Evolutionary conservation across 30 jellyfish, hydroid and myxozoan species (phyloP).

Genomic region (Phacellophora camtschatica): DNA sequence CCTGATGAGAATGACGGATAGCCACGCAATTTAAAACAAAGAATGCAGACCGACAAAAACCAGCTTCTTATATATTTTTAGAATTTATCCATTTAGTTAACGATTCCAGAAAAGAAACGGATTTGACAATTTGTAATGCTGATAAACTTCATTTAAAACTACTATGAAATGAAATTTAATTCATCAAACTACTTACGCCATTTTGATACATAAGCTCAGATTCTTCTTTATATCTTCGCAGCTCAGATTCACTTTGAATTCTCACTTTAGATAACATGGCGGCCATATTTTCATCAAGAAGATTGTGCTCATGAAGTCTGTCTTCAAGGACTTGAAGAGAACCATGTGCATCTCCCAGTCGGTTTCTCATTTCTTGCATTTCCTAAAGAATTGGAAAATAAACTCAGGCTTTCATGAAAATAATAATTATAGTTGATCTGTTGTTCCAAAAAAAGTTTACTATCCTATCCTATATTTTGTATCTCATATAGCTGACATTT

Average conservation of each 20-base stretch:
- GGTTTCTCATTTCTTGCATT: slow-evolving; percentile 58
- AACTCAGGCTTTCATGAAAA: neutral
- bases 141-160: neutral
- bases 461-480: neutral
- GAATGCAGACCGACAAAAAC: no score
- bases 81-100: no score
- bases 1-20: no score
- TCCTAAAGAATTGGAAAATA: slow-evolving; percentile 35
- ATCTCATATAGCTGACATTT: neutral
- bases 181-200: slow-evolving; percentile 14
- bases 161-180: neutral
- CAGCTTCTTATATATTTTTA: no score
- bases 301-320: slow-evolving; percentile 77
- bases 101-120: no score
- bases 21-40: no score
- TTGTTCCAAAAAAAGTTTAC: neutral
- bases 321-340: slow-evolving; percentile 75
- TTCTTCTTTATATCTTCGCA: slow-evolving; percentile 83
- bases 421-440: neutral
- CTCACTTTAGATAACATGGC: slow-evolving; percentile 72
- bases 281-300: slow-evolving; percentile 79
- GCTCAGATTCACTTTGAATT: slow-evolving; percentile 82
- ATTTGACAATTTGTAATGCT: neutral
- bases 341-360: slow-evolving; percentile 77
- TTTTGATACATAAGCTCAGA: slow-evolving; percentile 83